phyloP scores from a whole-genome alignment of 2,797 vertebrate genomes.

The Phrynocephalus forsythii region DNA sequence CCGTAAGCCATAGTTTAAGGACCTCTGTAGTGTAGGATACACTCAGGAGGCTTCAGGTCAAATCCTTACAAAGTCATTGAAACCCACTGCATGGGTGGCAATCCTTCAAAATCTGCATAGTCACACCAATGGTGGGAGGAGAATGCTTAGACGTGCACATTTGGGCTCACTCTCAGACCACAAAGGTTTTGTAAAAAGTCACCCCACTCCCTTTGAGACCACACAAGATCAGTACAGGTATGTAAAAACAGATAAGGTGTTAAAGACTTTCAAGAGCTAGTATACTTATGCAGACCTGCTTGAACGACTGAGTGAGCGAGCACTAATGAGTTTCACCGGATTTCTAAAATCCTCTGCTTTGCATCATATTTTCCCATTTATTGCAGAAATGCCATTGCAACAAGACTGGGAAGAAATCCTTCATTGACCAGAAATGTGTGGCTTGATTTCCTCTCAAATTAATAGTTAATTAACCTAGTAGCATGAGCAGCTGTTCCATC shows the following conservation, averaged over 20 bases:
- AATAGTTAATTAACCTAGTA: conserved; percentile 14
- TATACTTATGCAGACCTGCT: neutral
- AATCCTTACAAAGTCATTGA: too few relatives aligned
- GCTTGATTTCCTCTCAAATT: conserved; percentile 1
- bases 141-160: too few relatives aligned
- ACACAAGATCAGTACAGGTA: neutral
- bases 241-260: neutral
- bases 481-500: neutral
- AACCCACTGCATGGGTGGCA: too few relatives aligned
- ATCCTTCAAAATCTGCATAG: too few relatives aligned
- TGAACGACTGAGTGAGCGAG: neutral
- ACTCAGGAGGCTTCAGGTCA: too few relatives aligned
- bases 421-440: neutral
- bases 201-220: neutral
- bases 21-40: too few relatives aligned
- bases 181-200: neutral
- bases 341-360: neutral
- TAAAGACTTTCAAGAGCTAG: neutral
- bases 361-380: neutral
- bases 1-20: too few relatives aligned
- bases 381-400: neutral
- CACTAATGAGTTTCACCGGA: neutral
- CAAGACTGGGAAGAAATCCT: neutral
- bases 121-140: neutral
- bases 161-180: neutral